Evolutionary conservation across 2,113 vertebrate species (phyloP), one percentile per base, ranked within the genome.

Genomic region (Alces alces): DNA sequence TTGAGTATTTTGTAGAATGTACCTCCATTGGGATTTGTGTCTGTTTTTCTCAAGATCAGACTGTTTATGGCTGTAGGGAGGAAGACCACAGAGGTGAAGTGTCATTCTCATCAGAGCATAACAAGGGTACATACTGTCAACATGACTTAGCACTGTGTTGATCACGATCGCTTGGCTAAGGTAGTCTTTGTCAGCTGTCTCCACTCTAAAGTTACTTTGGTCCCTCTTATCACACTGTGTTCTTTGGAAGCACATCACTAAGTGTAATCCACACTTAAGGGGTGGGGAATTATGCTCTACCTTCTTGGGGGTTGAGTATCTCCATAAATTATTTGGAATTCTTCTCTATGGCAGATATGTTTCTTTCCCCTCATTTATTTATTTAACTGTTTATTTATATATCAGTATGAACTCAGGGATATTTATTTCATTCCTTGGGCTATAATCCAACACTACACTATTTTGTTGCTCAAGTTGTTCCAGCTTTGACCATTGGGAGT

Each of bases 401-500:
- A 86, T 87, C 80, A 78, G 23, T 54, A 55, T 70, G 79, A 86
- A 82, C 78, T 95, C 76, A 73, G 50, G 61, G 82, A 7, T 93
- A 23, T 79, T 93, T 78, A 17, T 50, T 86, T 78, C 61, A 83
- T 76, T 92, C 13, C 91, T 80, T 66, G 79, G 93, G 88, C 47
- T 93, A 30, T 79, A 88, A 86, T 33, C 61, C 87, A 80, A 2
- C 36, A 61, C 12, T 23, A 30, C 30, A 45, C 66, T 73, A 60
- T 61, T 96, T 66, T 86, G n/a, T 50, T 94, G 55, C 45, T 92
- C n/a, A 83, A 33, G 54, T 73, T 60, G 52, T 96, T 94, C 76
- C 30, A 91, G 52, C 64, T 82, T 85, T 89, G 73, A 83, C 80
- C 45, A n/a, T 33, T 23, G 83, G 58, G 58, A 84, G 28, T 28